Evolutionary conservation across 2,113 vertebrate genomes (phyloP), one percentile per base, ranked within the genome.

Genomic region (Rhagologus leucostigma): DNA sequence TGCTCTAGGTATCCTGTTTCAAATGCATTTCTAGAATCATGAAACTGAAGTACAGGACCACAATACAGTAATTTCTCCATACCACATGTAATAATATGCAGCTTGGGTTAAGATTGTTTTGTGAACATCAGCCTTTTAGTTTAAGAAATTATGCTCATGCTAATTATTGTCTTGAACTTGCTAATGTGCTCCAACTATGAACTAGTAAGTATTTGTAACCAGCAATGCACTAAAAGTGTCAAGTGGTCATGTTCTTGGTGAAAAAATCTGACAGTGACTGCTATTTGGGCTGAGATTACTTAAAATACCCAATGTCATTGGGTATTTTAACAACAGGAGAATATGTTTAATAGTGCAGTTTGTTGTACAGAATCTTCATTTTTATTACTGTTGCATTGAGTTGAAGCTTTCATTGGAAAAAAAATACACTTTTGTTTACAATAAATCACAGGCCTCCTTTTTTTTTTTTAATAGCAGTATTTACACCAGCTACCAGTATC

Each of bases 361-460:
- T 88, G 53, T 91, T 95, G 90, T 84, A 96, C 5, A 85, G 55
- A 93, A 67, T 32, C 59, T 81, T 78, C 14, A 23, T 59, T 93
- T 93, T 86, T 82, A 86, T 73, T 93, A 80, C 68, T 94, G 84
- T 93, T 92, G 53, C 57, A 92, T 76, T 41, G 87, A 92, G 27
- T 59, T 78, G 26, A 69, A 87, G 35, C 86, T 88, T 89, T 95
- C 68, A 74, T 49, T 96, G 78, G 46, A 30, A 29, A 76, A 57
- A 78, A 92, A 57, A 5, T 11, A 33, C 11, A 79, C 33, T 87
- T 91, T 84, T 84, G 80, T 95, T 97, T 95, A 95, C 73, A 97
- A 68, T 92, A 91, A 95, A 89, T 81, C 52, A 39, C 39, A 92
- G 39, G 63, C 46, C 35, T 95, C 70, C 39, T 74, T 82, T 74